Base-by-base conservation (phyloP, 2,888 invertebrate species). In the Drosophila stalkeri region DNA sequence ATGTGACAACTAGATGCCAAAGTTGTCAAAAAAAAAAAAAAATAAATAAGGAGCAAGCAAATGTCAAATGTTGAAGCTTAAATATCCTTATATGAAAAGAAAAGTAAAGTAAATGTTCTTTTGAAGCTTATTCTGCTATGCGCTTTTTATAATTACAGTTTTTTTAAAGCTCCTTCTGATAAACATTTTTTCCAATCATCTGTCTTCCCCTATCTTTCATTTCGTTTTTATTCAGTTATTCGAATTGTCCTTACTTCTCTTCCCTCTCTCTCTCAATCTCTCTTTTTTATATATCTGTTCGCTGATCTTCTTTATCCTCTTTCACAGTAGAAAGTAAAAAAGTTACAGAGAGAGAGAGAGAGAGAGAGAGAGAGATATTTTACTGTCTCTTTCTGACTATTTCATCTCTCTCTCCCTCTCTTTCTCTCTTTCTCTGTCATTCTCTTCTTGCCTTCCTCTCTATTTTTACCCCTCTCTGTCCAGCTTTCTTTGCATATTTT, bases 1-100 rank as follows among this genome's bases (percentile, higher is more conserved):
- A 65, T 60, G 51, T 73, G 73, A 56, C 75, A 85, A 68, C 55
- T 49, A 54, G 52, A 70, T 61, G 61, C 67, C 52, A 80, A 82
- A 82, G 57, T 72, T 86, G 63, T 43, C 54, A 35, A 43, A 51
- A 55, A 39, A 66, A 27, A 27, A 27, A 27, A 1, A 27, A 27
- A 27, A 20, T n/a, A n/a, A n/a, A 59, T 0, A 55, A 57, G 23
- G 20, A 41, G n/a, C 14, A 37, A 12, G 8, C 4, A 27, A 7
- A 4, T 16, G 27, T n/a, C 1, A 9, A 35, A 60, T 39, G 18
- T 16, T 52, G 71, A 60, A 61, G 16, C 23, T 37, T 14, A 39
- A 33, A 59, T 59, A 44, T 59, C 37, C 71, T 59, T 14, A 51
- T 33, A 33, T 18, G 12, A 51, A 3, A 18, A 12, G 12, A 20